Conservation (phyloP, 2,888 invertebrate species). For the Mythimna pallens region DNA sequence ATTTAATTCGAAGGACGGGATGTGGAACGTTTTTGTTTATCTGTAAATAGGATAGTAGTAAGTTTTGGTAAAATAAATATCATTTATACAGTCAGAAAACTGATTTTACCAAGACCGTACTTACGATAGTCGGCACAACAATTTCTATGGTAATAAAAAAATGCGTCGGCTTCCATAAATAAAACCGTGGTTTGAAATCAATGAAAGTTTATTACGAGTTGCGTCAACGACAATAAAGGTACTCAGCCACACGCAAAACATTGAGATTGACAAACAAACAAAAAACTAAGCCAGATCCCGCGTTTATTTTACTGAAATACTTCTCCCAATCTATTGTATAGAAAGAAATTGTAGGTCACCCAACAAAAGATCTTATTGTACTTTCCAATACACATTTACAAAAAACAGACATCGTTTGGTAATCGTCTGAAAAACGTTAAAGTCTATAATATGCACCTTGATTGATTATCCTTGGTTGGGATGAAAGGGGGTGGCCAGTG, state of each 20-base stretch:
- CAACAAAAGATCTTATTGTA: slow-evolving; percentile 8
- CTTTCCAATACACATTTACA: slow-evolving; percentile 14
- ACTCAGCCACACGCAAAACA: slow-evolving; percentile 16
- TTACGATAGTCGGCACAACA: neutral
- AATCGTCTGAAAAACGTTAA: slow-evolving; percentile 19
- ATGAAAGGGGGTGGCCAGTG: slow-evolving; percentile 11
- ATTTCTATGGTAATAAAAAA: neutral
- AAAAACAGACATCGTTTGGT: slow-evolving; percentile 9
- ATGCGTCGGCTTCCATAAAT: neutral
- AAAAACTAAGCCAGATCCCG: neutral
- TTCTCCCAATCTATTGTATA: neutral
- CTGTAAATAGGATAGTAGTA: neutral
- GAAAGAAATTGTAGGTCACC: slow-evolving; percentile 1
- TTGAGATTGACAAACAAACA: slow-evolving; percentile 16
- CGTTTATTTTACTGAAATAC: neutral
- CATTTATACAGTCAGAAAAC: neutral
- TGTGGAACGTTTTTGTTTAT: slow-evolving; percentile 15
- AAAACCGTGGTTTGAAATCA: slow-evolving; percentile 26
- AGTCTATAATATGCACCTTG: slow-evolving; percentile 34
- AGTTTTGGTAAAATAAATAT: slow-evolving; percentile 1
- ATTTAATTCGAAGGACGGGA: slow-evolving; percentile 8
- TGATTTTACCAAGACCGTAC: neutral
- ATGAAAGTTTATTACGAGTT: slow-evolving; percentile 11
- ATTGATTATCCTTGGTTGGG: slow-evolving; percentile 46
- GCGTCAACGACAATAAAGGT: neutral